Evolutionary conservation across 2,113 vertebrate species (phyloP).

Genomic region (Pampusana beccarii): DNA sequence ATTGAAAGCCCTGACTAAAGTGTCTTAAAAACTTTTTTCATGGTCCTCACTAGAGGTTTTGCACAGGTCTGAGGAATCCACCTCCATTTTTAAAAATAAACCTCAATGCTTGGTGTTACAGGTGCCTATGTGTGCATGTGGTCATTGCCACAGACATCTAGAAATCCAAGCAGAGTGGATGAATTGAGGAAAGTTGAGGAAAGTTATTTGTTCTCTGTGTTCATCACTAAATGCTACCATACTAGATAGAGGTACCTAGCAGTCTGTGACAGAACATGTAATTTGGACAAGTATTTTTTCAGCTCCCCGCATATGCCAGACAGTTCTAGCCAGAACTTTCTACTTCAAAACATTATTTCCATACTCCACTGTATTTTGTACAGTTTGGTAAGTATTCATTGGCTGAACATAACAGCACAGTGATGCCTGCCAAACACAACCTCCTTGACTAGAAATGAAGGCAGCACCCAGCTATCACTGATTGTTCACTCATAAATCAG

Average conservation of each 20-base stretch:
- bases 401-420: neutral
- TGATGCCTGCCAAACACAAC: constrained; percentile 19
- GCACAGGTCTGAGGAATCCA: neutral
- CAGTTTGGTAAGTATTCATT: constrained; percentile 1
- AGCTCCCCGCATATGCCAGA: neutral
- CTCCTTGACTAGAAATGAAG: neutral
- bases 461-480: neutral
- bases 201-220: neutral
- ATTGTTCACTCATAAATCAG: neutral
- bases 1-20: neutral
- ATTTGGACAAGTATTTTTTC: neutral
- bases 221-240: neutral
- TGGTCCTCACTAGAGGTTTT: neutral
- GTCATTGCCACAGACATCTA: neutral
- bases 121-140: fast-evolving
- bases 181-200: neutral
- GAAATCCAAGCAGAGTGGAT: neutral
- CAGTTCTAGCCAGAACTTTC: neutral
- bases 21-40: neutral
- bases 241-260: neutral
- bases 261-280: neutral
- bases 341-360: neutral
- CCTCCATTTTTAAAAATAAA: neutral
- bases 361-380: neutral
- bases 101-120: neutral